Evolutionary conservation across 2,797 vertebrate genomes (phyloP), one percentile per base, ranked within the genome.

Genomic region (Pseudomugil tenellus): DNA sequence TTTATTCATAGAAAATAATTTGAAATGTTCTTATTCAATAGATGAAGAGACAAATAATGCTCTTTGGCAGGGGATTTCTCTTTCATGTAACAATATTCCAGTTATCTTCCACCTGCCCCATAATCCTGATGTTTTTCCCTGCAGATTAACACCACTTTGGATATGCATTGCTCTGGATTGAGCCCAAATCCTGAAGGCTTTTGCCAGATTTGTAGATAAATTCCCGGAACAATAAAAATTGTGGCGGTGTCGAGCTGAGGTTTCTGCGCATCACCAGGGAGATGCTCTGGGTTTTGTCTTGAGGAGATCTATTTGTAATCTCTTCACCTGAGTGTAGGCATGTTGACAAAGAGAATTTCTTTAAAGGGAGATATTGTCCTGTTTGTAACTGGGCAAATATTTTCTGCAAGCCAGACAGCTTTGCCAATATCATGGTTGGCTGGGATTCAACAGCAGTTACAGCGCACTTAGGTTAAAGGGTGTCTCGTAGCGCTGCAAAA

Each of bases 391-490:
- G 82, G 87, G 83, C 81, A 85, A 87, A 92, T 88, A 89, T 89
- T 89, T 86, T 84, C 80, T 80, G 73, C 77, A 67, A 83, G 84
- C 85, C 76, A 80, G 87, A 87, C 87, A 75, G 85, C 85, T 88
- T 87, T 85, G 88, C 87, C 89, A 87, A 84, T 91, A 91, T 85
- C 87, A 84, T 81, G 80, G 74, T 79, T 91, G 89, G 89, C 88
- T 87, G 86, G 78, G 74, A 87, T 90, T 90, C 86, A 88, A 79
- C 85, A 82, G 82, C 85, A 85, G 84, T 84, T 81, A 82, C 80
- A 87, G 81, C 82, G 32, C 84, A 82, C 85, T 90, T 79, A 84
- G 86, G 90, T 89, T 87, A 88, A 87, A 87, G 83, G 84, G 70
- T 79, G 71, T 82, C 57, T 77, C 80, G 73, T 72, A 78, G 66